Evolutionary conservation across 2,113 vertebrate genomes (phyloP).

Genomic region (Entomyzon cyanotis): DNA sequence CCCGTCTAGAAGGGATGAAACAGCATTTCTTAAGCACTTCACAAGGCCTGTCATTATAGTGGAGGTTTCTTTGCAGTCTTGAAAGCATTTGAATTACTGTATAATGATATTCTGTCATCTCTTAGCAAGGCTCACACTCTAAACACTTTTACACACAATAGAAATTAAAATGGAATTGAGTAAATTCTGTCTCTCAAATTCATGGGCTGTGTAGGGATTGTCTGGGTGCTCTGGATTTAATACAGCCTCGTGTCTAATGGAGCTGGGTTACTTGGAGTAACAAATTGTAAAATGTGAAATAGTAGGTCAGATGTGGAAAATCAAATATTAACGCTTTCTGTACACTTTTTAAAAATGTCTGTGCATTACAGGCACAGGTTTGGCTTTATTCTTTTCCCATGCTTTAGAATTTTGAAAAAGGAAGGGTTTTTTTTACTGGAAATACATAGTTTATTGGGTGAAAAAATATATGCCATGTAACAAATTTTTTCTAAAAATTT

Average conservation of each 20-base stretch:
- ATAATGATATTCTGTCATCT: conserved; percentile 44
- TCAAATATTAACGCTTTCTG: not conserved
- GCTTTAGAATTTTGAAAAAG: not conserved
- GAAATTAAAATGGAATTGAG: conserved; percentile 43
- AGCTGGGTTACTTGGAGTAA: not conserved
- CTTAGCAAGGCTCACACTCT: not conserved
- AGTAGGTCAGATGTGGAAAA: not conserved
- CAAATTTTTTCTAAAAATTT: not conserved
- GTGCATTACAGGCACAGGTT: not conserved
- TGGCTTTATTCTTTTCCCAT: not conserved
- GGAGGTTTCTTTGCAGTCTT: conserved; percentile 4
- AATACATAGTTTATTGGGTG: not conserved
- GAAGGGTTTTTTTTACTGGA: not conserved
- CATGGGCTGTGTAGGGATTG: not conserved
- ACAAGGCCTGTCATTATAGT: conserved; percentile 4
- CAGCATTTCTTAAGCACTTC: conserved; percentile 1
- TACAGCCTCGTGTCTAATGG: not conserved
- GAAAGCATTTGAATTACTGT: conserved; percentile 3
- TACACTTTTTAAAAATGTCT: not conserved
- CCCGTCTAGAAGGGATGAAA: not conserved
- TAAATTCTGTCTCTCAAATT: conserved; percentile 13
- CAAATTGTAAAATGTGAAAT: not conserved
- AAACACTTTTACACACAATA: conserved; percentile 31
- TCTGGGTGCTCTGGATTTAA: conserved; percentile 3
- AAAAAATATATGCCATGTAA: not conserved